phyloP scores from a whole-genome alignment of 1,140 invertebrate species.

The Anastatus disparis region DNA sequence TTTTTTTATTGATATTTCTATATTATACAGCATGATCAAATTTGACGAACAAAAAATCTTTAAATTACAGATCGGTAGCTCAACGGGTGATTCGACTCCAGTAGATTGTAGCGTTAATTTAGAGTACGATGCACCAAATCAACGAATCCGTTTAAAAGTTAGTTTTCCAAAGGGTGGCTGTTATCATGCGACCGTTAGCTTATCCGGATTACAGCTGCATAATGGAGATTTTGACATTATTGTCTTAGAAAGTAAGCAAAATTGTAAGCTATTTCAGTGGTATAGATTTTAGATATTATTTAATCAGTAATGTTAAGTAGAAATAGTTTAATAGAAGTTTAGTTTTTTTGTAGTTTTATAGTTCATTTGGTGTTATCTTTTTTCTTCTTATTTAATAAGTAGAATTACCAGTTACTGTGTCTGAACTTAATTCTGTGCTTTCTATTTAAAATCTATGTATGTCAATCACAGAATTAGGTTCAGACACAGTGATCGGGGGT shows the following conservation, averaged over 20 bases:
- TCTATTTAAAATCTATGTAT: too few species aligned
- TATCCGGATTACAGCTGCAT: slow-evolving; percentile 80
- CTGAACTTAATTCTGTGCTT: too few species aligned
- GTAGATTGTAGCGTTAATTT: slow-evolving; percentile 71
- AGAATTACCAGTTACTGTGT: too few species aligned
- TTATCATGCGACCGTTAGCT: slow-evolving; percentile 84
- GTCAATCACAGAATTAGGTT: too few species aligned
- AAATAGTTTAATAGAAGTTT: too few species aligned
- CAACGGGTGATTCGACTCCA: slow-evolving; percentile 62
- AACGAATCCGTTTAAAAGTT: slow-evolving; percentile 74
- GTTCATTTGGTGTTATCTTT: not conserved
- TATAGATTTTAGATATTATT: too few species aligned
- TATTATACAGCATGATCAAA: too few species aligned
- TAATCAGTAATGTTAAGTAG: too few species aligned
- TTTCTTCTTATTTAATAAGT: too few species aligned
- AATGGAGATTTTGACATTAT: slow-evolving; percentile 95
- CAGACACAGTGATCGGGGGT: not conserved
- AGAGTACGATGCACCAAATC: slow-evolving; percentile 73
- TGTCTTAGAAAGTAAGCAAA: slow-evolving; percentile 82
- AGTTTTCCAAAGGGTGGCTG: slow-evolving; percentile 79
- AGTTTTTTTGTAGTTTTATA: not conserved
- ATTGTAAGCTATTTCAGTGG: not conserved
- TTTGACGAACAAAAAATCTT: slow-evolving; percentile 17
- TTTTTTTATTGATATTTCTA: too few species aligned
- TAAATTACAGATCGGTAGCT: slow-evolving; percentile 65